A percentile compares a stretch with the other conserved stretches of the same genome.
Evolutionary conservation across 2,113 vertebrate genomes (phyloP).

Genomic region (Petroica traversi): DNA sequence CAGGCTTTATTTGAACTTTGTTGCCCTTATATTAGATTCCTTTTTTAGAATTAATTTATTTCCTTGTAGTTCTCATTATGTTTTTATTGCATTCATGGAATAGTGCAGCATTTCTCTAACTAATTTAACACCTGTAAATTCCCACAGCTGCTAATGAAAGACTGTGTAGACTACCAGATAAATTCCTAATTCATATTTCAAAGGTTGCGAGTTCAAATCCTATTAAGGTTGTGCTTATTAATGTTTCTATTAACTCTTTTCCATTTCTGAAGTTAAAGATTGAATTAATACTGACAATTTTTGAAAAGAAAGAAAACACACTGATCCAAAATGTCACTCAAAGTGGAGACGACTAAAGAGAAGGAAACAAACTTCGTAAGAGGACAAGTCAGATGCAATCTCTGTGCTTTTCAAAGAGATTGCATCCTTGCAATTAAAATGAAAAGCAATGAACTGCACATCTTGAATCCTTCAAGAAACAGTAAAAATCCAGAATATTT

Average conservation of each 20-base stretch:
- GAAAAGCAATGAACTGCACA: neutral
- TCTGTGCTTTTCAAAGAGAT: neutral
- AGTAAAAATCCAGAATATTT: neutral
- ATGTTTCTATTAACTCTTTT: conserved; percentile 63
- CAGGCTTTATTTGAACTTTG: conserved; percentile 64
- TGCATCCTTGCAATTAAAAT: neutral
- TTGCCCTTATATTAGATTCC: conserved; percentile 60
- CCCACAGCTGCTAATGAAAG: conserved; percentile 64
- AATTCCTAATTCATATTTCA: conserved; percentile 66
- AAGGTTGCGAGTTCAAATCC: conserved; percentile 64
- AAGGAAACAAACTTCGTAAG: neutral
- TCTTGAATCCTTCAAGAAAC: neutral
- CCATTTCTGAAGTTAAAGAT: conserved; percentile 28
- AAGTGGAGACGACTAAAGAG: neutral
- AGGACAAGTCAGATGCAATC: neutral
- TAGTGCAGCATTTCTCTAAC: conserved; percentile 41
- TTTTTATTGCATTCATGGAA: conserved; percentile 70
- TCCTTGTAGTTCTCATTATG: conserved; percentile 71
- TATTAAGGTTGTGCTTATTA: conserved; percentile 62
- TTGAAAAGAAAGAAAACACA: neutral
- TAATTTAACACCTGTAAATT: conserved; percentile 74
- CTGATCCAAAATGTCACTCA: neutral
- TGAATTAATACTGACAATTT: conserved; percentile 11
- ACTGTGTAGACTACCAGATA: conserved; percentile 48
- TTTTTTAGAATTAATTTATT: conserved; percentile 68